Conservation (phyloP, 2,113 vertebrate species). For the Guaruba guarouba region DNA sequence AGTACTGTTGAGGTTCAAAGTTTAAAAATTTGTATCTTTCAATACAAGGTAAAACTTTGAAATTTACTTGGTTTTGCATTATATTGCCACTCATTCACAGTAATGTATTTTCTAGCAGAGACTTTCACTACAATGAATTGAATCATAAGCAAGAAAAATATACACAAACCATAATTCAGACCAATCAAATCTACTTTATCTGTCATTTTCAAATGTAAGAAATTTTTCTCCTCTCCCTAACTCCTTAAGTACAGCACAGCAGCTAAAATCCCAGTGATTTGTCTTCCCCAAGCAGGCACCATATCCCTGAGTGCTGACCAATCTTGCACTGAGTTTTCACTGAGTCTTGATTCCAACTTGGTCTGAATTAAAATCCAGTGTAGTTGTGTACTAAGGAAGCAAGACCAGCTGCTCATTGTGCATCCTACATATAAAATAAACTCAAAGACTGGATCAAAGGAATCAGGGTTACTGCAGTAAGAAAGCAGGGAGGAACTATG, state of each 20-base stretch:
- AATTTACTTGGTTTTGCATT: background rate
- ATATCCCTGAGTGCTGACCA: accelerated
- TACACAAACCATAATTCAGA: background rate
- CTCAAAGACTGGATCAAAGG: background rate
- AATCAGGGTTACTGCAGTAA: background rate
- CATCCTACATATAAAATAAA: background rate
- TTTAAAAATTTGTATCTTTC: background rate
- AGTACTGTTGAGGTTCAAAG: background rate
- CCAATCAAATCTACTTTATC: background rate
- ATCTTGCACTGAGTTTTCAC: background rate
- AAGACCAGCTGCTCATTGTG: background rate
- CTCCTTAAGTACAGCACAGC: background rate
- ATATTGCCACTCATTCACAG: background rate
- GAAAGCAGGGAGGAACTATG: background rate
- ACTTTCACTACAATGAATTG: background rate
- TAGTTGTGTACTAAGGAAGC: background rate
- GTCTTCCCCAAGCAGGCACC: background rate
- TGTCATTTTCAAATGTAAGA: background rate
- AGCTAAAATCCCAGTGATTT: background rate
- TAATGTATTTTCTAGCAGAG: background rate
- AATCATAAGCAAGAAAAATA: background rate
- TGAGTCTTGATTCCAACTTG: background rate
- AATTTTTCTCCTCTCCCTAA: background rate
- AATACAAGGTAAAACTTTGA: background rate
- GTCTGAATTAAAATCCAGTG: background rate